Base-by-base conservation (phyloP, 2,113 vertebrate species). In the Rhabdomys dilectus region DNA sequence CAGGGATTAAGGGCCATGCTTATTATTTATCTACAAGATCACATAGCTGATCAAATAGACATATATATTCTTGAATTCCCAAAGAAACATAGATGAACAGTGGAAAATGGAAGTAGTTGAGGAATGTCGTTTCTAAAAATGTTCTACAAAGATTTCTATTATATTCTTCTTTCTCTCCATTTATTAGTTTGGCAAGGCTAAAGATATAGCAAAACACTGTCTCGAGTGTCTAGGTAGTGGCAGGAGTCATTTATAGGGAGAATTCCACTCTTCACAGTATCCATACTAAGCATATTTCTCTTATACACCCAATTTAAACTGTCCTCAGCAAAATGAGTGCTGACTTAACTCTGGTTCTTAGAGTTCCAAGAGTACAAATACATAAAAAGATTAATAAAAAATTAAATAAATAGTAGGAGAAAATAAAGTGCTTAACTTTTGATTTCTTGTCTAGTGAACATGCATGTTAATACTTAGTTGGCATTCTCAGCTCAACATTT, bases 21-120 rank as follows among this genome's bases (percentile, higher is more conserved):
- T 29, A n/a, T 22, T 2, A 19, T 91, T 82, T 19, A 73, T 45
- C 48, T 77, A 22, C 58, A 7, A 64, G 22, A 31, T 2, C 22
- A 6, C 11, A 6, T 11, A 9, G 1, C 10, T 76, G 7, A 10
- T 31, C 31, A 1, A 8, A 7, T 10, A 26, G 21, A 10, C 2
- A 8, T 12, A 36, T 15, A 15, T 17, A 2, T 72, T 26, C 36
- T 39, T 3, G 5, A 56, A 56, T 1, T 5, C 45, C 5, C 42
- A 19, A 8, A 16, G 5, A 24, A 2, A 82, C 3, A 60, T 15
- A 60, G 24, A 76, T 68, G 48, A 89, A 39, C 10, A 36, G 5
- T 7, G 4, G 9, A 70, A 81, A 16, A 15, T 42, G 5, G 13
- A 7, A 95, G 7, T 48, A 86, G 21, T 8, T 21, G 0, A 92